Percentiles rank a stretch among this genome's conserved stretches.
These are phyloP conservation scores for Pelobates cultripes DNA, from an alignment of 2,797 vertebrate genomes.

Conservation along the genomic window DNA sequence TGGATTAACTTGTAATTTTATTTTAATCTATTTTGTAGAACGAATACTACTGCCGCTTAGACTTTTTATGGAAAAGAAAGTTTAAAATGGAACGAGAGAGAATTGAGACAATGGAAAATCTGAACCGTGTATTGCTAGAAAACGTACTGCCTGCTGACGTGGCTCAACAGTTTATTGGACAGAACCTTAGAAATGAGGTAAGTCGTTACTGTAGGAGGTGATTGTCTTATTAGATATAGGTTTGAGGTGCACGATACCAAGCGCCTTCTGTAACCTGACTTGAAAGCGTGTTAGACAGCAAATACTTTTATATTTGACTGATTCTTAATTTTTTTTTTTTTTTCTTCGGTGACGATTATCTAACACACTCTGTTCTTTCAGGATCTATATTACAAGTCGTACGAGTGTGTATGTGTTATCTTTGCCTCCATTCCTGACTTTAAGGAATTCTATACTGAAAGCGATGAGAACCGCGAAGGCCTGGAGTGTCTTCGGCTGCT, in stretches of 20 bases:
- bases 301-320: neutral
- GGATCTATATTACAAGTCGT: slow-evolving; percentile 90
- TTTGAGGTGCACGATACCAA: too few relatives aligned
- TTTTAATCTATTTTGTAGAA: slow-evolving; percentile 70
- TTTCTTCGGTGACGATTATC: too few relatives aligned
- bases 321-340: neutral
- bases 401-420: slow-evolving; percentile 85
- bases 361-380: slow-evolving; percentile 57
- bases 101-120: slow-evolving; percentile 87
- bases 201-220: neutral
- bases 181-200: slow-evolving; percentile 82
- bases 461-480: slow-evolving; percentile 79
- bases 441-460: slow-evolving; percentile 89
- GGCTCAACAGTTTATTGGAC: slow-evolving; percentile 83
- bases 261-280: too few relatives aligned
- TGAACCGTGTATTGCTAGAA: slow-evolving; percentile 85
- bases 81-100: slow-evolving; percentile 81
- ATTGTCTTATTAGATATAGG: too few relatives aligned
- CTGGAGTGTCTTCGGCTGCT: slow-evolving; percentile 89
- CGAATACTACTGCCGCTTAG: slow-evolving; percentile 82
- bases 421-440: slow-evolving; percentile 90
- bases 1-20: neutral
- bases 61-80: slow-evolving; percentile 84
- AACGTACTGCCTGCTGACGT: slow-evolving; percentile 87
- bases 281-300: too few relatives aligned